phyloP scores from a whole-genome alignment of 64 coral and sea anemone genomes.

The Pachyseris speciosa region DNA sequence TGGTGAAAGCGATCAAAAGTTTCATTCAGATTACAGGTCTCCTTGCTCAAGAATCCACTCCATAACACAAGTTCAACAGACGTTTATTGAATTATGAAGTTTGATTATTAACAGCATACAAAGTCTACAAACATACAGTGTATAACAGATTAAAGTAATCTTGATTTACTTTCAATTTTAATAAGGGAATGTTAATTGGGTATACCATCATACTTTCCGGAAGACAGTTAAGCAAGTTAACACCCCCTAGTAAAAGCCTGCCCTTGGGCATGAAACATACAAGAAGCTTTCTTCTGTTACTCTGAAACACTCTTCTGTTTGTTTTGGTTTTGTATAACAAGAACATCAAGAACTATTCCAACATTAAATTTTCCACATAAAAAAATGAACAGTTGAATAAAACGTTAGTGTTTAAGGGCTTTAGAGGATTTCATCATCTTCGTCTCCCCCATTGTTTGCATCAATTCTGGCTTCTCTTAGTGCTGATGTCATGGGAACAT shows the following conservation, averaged over 20 bases:
- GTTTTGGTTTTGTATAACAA: too few relatives aligned
- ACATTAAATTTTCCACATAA: not conserved
- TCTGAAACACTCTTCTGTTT: not conserved
- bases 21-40: not conserved
- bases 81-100: not conserved
- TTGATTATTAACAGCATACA: not conserved
- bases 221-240: too few relatives aligned
- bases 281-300: not conserved
- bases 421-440: slow-evolving; percentile 25
- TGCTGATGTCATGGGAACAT: slow-evolving; percentile 5
- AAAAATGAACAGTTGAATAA: not conserved
- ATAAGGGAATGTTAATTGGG: too few relatives aligned
- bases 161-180: too few relatives aligned
- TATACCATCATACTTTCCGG: too few relatives aligned
- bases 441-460: too few relatives aligned
- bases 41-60: not conserved
- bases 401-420: not conserved
- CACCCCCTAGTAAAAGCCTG: not conserved
- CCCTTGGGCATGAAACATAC: not conserved
- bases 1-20: not conserved
- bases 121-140: not conserved
- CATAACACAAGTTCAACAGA: not conserved
- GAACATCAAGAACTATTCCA: not conserved
- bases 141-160: too few relatives aligned
- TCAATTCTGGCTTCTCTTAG: slow-evolving; percentile 12